These are phyloP conservation scores for Epinephelus fuscoguttatus DNA, from an alignment of 2,113 vertebrate species.

Conservation along the genomic window DNA sequence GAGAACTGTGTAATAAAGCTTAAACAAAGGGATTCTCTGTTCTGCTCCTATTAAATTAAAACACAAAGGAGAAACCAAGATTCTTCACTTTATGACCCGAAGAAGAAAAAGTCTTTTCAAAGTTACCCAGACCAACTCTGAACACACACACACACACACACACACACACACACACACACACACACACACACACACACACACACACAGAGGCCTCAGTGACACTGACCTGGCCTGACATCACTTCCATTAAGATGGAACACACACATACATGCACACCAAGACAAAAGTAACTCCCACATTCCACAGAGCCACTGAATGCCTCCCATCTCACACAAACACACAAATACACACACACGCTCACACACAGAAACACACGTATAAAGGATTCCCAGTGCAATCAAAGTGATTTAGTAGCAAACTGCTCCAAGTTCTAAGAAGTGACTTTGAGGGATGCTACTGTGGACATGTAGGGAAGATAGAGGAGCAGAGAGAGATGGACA, in stretches of 20 bases:
- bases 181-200: not conserved
- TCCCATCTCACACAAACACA: not conserved
- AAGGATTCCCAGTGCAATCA: not conserved
- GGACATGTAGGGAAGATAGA: not conserved
- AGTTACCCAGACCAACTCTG: too few species aligned
- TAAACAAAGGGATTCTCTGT: too few species aligned
- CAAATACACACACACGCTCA: too few species aligned
- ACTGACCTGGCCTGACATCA: constrained; percentile 49
- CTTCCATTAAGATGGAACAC: constrained; percentile 31
- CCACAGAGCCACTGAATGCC: constrained; percentile 27
- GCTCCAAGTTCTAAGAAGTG: constrained; percentile 2
- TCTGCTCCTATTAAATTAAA: too few species aligned
- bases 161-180: constrained; percentile 3
- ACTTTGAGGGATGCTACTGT: constrained; percentile 34
- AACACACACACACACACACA: not conserved
- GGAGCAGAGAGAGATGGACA: not conserved
- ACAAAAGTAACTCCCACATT: constrained; percentile 47
- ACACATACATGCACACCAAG: too few species aligned
- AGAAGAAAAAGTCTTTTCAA: too few species aligned
- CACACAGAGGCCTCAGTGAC: constrained; percentile 37
- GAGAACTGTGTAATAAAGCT: too few species aligned
- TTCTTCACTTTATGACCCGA: too few species aligned
- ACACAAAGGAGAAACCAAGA: too few species aligned
- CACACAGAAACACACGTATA: too few species aligned
- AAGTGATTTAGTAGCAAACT: constrained; percentile 44